Conservation (phyloP, 2,797 vertebrate species). For the Xiphophorus birchmanni region DNA sequence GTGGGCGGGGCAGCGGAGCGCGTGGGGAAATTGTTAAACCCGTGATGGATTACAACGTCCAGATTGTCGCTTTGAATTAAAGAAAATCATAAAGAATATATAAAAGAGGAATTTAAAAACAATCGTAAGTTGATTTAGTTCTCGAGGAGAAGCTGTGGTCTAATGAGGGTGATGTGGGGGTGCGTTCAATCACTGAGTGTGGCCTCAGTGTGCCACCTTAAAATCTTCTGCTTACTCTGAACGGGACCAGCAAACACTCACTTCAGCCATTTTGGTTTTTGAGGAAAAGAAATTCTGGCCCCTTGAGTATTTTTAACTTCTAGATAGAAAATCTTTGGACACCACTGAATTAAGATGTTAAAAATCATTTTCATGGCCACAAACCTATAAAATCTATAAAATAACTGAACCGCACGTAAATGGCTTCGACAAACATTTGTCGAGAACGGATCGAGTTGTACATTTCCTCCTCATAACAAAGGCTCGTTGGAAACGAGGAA, state of each 20-base stretch:
- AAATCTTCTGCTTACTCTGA: slow-evolving; percentile 54
- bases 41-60: slow-evolving; percentile 80
- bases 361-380: not conserved
- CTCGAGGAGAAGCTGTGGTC: slow-evolving; percentile 76
- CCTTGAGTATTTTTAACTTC: not conserved
- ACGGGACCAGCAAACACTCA: slow-evolving; percentile 24
- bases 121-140: slow-evolving; percentile 81
- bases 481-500: too few relatives aligned
- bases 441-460: too few relatives aligned
- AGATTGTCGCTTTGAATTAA: slow-evolving; percentile 79
- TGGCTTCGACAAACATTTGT: not conserved
- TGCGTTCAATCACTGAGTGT: slow-evolving; percentile 62
- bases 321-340: not conserved
- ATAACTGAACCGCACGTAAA: not conserved
- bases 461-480: not conserved
- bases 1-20: slow-evolving; percentile 40
- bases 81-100: slow-evolving; percentile 79
- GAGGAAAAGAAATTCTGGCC: not conserved
- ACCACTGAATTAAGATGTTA: not conserved
- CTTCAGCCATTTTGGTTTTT: slow-evolving; percentile 55
- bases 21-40: slow-evolving; percentile 71
- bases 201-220: slow-evolving; percentile 57
- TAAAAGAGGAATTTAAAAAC: slow-evolving; percentile 69
- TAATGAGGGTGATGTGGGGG: slow-evolving; percentile 45
- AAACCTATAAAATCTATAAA: not conserved